Conservation (phyloP, 2,113 vertebrate genomes). For the Otis tarda region DNA sequence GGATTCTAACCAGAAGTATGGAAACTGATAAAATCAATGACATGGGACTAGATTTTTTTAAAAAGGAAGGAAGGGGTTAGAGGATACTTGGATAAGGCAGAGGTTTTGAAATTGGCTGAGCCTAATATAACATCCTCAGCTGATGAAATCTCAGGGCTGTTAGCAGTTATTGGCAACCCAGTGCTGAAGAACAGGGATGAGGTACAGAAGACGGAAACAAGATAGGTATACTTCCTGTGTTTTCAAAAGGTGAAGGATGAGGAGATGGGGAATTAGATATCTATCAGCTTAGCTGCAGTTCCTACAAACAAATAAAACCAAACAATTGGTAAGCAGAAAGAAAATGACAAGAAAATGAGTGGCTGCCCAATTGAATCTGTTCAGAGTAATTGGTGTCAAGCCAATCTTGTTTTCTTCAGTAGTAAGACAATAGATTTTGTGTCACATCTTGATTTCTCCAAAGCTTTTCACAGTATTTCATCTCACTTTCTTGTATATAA, state of each 20-base stretch:
- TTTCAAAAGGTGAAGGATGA: background rate
- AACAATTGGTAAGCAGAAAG: background rate
- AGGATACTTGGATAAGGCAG: background rate
- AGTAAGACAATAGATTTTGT: slow-evolving; percentile 9
- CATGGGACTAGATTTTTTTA: background rate
- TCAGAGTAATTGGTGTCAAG: slow-evolving; percentile 38
- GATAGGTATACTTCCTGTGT: background rate
- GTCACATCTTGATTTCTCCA: background rate
- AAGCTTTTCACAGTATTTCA: background rate
- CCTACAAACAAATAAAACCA: background rate
- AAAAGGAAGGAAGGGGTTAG: background rate
- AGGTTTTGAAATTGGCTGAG: background rate
- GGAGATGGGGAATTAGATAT: background rate
- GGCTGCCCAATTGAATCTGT: background rate
- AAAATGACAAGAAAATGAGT: background rate
- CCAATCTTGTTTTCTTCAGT: background rate
- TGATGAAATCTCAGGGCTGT: background rate
- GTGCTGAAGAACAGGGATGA: background rate
- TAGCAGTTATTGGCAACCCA: background rate
- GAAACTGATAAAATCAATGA: background rate
- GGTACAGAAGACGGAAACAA: background rate
- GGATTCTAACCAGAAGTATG: background rate
- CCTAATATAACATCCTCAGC: background rate
- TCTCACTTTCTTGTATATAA: background rate
- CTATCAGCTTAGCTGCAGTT: background rate